A percentile compares a stretch with the other conserved stretches of the same genome.
phyloP scores from a whole-genome alignment of 2,113 vertebrate species.

The Hymenochirus boettgeri region DNA sequence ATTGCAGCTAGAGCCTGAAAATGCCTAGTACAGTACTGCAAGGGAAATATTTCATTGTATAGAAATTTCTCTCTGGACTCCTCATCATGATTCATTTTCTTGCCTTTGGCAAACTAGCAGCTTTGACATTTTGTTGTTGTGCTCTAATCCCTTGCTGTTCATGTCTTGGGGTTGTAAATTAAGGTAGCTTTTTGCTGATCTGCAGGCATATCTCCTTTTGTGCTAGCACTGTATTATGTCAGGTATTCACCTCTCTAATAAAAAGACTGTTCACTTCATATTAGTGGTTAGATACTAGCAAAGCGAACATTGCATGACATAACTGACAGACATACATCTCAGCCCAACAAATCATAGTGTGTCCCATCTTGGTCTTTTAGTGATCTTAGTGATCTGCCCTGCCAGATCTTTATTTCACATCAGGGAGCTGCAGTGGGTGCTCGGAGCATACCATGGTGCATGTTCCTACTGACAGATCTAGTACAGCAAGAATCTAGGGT shows the following conservation, averaged over 20 bases:
- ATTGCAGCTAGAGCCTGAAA: constrained; percentile 20
- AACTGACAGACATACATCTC: no score
- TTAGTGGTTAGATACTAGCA: no score
- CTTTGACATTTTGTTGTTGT: constrained; percentile 18
- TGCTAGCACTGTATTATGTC: neutral
- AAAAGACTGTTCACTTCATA: no score
- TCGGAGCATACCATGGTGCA: no score
- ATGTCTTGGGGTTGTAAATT: constrained; percentile 9
- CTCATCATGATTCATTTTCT: constrained; percentile 28
- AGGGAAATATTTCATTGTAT: constrained; percentile 21
- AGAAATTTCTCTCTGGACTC: constrained; percentile 14
- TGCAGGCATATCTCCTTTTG: neutral
- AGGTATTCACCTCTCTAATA: neutral
- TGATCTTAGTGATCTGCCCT: no score
- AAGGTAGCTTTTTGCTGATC: constrained; percentile 21
- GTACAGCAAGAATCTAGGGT: no score
- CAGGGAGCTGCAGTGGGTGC: no score
- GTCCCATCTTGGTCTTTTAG: no score
- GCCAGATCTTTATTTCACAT: no score
- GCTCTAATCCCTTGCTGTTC: constrained; percentile 5
- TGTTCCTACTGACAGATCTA: no score
- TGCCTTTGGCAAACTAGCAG: constrained; percentile 13
- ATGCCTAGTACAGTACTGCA: constrained; percentile 10
- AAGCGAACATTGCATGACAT: no score
- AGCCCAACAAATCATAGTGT: no score